Evolutionary conservation across 2,113 vertebrate species (phyloP).

Genomic region (Eclectus roratus): DNA sequence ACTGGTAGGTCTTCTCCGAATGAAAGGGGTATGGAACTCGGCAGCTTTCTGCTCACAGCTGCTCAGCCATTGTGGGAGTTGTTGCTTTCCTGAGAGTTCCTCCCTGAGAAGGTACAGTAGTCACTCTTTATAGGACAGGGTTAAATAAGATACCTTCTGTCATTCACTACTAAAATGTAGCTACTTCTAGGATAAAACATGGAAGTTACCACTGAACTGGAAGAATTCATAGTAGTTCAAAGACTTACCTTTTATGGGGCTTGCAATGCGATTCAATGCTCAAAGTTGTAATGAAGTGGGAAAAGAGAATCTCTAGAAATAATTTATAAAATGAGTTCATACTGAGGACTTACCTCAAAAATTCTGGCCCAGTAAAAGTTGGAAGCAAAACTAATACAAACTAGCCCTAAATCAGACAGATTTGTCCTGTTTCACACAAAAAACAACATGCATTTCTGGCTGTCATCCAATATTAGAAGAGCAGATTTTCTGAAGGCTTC

Average conservation of each 20-base stretch:
- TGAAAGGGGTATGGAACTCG: neutral
- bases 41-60: neutral
- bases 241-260: neutral
- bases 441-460: neutral
- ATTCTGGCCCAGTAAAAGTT: neutral
- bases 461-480: neutral
- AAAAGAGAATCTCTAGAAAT: neutral
- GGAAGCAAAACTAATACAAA: neutral
- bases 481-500: neutral
- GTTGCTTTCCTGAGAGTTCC: neutral
- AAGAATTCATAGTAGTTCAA: neutral
- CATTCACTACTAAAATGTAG: neutral
- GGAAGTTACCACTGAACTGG: neutral
- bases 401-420: neutral
- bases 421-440: neutral
- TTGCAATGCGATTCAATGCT: neutral
- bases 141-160: neutral
- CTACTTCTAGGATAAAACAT: neutral
- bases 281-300: neutral
- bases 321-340: neutral
- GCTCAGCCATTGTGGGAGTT: fast-evolving
- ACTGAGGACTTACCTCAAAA: neutral
- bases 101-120: neutral
- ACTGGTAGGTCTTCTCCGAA: fast-evolving
- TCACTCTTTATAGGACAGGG: neutral